phyloP scores from a whole-genome alignment of 1,140 invertebrate genomes.

The Hycleus cichorii region DNA sequence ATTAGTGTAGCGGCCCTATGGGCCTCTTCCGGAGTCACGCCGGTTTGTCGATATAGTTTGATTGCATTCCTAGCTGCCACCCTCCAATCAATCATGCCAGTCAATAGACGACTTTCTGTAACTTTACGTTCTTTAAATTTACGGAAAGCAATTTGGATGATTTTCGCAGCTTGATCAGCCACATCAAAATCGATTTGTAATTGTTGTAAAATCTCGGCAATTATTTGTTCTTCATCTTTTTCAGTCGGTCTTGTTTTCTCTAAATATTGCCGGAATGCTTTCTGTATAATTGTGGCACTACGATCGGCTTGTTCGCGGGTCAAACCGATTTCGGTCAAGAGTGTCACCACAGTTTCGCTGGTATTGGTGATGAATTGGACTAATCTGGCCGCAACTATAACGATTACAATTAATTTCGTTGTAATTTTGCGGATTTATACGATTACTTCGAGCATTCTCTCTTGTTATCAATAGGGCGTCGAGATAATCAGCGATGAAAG shows the following conservation, averaged over 20 bases:
- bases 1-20: slow-evolving; percentile 41
- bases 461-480: slow-evolving; percentile 58
- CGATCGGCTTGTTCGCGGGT: slow-evolving; percentile 40
- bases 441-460: slow-evolving; percentile 46
- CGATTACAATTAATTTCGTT: too few species aligned
- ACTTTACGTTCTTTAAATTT: slow-evolving; percentile 29
- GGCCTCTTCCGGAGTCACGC: slow-evolving; percentile 41
- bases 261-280: slow-evolving; percentile 34
- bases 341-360: slow-evolving; percentile 39
- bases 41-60: slow-evolving; percentile 40
- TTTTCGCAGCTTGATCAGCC: slow-evolving; percentile 26
- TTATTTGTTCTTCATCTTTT: not conserved
- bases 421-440: too few species aligned
- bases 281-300: slow-evolving; percentile 41
- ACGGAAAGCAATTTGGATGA: slow-evolving; percentile 29
- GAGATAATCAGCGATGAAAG: slow-evolving; percentile 62
- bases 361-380: slow-evolving; percentile 42
- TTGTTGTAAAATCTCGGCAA: slow-evolving; percentile 8
- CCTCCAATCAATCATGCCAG: slow-evolving; percentile 44
- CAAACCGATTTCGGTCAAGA: slow-evolving; percentile 42
- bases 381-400: slow-evolving; percentile 40
- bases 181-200: slow-evolving; percentile 23
- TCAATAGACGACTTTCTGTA: slow-evolving; percentile 27
- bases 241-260: slow-evolving; percentile 10
- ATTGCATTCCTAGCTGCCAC: slow-evolving; percentile 42